Base-by-base conservation (phyloP, 1,140 invertebrate species). In the Pogonognathellus flavescens region DNA sequence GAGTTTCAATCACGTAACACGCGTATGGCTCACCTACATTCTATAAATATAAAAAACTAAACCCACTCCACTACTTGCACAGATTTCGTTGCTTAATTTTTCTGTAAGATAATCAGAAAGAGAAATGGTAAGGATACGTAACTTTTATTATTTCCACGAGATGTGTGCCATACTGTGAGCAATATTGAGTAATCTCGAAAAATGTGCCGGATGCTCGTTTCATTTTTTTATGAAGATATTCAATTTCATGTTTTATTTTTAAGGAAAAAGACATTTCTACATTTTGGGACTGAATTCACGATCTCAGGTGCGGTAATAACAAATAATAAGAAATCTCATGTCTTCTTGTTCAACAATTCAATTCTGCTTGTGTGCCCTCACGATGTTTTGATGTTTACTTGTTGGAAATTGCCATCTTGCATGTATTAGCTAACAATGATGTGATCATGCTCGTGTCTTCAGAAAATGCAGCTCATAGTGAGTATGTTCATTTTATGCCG, bases 171-270 rank as follows among this genome's bases (percentile, higher is more conserved):
- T 41, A 41, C 31, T 41, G 31, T 41, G 31, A 41, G 6, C n/a
- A 60, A 41, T 59, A 59, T 66, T 25, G 22, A 66, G 13, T 14
- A 55, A 22, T 66, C 25, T 22, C 18, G 62, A 13, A 66, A 25
- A 66, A 41, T 41, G 20, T 25, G 22, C 62, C 62, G 62, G 62
- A 66, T 25, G 22, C 62, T 66, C 62, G 25, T 66, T 22, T 66
- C 60, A 66, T 13, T 66, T 66, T 66, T 60, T 20, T 66, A 41
- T 31, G 3, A 66, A 66, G 62, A 14, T 14, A 66, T 66, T 66
- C 13, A 7, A 8, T 25, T 25, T 25, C 62, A 14, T 14, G 11
- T 10, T 16, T 2, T 16, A 55, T 14, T 55, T 55, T 66, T 66
- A 6, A 13, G 0, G 1, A 31, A 22, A 66, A 25, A 25, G 0